A percentile compares a stretch with the other conserved stretches of the same genome.
Conservation (phyloP, 2,888 invertebrate species). For the Rhodophaea formosa region DNA sequence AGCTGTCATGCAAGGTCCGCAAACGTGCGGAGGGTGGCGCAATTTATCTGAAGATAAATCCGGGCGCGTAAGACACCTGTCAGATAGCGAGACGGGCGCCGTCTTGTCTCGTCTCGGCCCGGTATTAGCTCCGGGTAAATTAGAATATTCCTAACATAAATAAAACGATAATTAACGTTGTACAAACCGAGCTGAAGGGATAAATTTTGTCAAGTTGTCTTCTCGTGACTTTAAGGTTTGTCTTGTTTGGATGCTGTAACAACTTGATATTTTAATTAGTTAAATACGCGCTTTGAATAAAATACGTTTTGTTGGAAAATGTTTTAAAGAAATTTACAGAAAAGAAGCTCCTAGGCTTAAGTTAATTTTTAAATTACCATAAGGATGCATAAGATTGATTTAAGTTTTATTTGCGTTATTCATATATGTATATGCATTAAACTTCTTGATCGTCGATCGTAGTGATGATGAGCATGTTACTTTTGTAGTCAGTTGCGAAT, state of each 20-base stretch:
- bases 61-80: constrained; percentile 72
- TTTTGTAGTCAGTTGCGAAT: no score
- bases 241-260: constrained; percentile 37
- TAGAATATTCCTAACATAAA: constrained; percentile 71
- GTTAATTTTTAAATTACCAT: no score
- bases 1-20: constrained; percentile 39
- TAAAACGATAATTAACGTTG: constrained; percentile 69
- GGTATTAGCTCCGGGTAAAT: constrained; percentile 64
- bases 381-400: no score
- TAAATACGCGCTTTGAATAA: constrained; percentile 20
- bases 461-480: no score
- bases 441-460: no score
- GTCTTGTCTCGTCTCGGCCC: constrained; percentile 57
- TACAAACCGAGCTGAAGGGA: constrained; percentile 62
- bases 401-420: no score
- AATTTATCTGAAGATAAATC: constrained; percentile 71
- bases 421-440: no score
- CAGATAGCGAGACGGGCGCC: constrained; percentile 60
- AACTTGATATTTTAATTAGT: constrained; percentile 31
- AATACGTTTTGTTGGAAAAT: constrained; percentile 13
- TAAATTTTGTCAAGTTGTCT: constrained; percentile 65
- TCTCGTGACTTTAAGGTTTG: constrained; percentile 47
- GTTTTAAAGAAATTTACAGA: neutral
- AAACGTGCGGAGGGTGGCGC: constrained; percentile 29
- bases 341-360: neutral